phyloP scores from a whole-genome alignment of 2,113 vertebrate species.

The Trochalopteron elliotii region DNA sequence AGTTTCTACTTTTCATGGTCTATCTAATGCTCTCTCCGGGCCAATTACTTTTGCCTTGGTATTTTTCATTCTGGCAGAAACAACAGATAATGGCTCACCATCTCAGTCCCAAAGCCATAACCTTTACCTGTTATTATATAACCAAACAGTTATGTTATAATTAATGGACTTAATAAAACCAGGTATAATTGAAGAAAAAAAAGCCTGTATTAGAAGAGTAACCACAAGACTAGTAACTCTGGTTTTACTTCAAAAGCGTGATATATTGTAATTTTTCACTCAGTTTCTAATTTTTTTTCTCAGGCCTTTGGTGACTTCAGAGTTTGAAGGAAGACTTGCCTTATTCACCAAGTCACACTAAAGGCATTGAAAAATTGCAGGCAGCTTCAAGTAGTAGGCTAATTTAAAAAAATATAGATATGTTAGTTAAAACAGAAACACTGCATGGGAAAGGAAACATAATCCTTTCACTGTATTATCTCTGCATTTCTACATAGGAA shows the following conservation, averaged over 20 bases:
- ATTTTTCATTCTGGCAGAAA: slow-evolving; percentile 16
- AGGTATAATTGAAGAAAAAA: background rate
- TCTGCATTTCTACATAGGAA: background rate
- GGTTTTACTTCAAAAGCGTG: background rate
- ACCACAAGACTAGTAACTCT: background rate
- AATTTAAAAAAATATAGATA: background rate
- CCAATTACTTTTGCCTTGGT: background rate
- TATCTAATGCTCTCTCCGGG: background rate
- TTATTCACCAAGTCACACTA: background rate
- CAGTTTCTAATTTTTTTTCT: background rate
- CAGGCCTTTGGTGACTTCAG: background rate
- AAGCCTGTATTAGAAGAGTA: background rate
- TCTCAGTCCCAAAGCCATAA: background rate
- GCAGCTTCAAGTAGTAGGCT: background rate
- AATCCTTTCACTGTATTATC: background rate
- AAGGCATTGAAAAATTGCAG: background rate
- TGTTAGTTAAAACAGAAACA: background rate
- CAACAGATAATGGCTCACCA: background rate
- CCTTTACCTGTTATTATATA: background rate
- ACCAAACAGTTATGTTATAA: background rate
- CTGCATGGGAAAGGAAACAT: background rate
- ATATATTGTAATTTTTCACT: background rate
- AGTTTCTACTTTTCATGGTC: background rate
- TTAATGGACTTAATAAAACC: background rate
- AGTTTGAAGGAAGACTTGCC: background rate